Evolutionary conservation across 2,888 invertebrate species (phyloP), one percentile per base, ranked within the genome.

Genomic region (Scaptomyza cyrtandrae): DNA sequence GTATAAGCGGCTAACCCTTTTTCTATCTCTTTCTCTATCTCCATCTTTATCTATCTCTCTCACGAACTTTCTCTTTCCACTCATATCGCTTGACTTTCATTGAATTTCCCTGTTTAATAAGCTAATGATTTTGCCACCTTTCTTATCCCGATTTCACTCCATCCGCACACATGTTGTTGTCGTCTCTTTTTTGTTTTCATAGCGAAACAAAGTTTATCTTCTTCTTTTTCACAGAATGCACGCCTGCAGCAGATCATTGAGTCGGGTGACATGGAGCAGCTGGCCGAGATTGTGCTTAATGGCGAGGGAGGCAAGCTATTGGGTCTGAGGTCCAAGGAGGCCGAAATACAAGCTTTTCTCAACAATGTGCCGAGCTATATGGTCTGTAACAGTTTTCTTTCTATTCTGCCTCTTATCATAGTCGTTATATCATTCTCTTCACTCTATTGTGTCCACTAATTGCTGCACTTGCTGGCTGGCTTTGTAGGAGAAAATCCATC

Each of bases 301-400:
- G 98, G 98, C 4, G 96, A 98, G 89, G 98, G 98, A 0, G 93
- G 95, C 73, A 94, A 95, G 92, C 93, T 97, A 85, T 92, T 96
- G 86, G 94, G 96, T 62, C 93, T 95, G 80, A 93, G 93, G 85
- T 95, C 96, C 61, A 92, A 93, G 70, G 96, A 97, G 91, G 93
- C 95, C 6, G 97, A 97, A 90, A 93, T 97, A 44, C 96, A 97
- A 92, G 95, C 96, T 13, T 98, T 98, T 93, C 93, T 98, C 76
- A 95, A 96, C 88, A 97, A 97, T 91, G 96, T 97, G 55, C 96
- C 97, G 11, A 94, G 95, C 33, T 97, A 97, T 87, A 97, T 97
- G 96, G 97, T 97, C 93, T 93, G 90, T 66, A 45, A 3, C 16
- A 35, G 35, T 33, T 33, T 16, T 16, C 16, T 35, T 33, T 13